Percentiles rank a stretch among this genome's conserved stretches.
phyloP scores from a whole-genome alignment of 2,888 invertebrate genomes.

The Taenaris catops region DNA sequence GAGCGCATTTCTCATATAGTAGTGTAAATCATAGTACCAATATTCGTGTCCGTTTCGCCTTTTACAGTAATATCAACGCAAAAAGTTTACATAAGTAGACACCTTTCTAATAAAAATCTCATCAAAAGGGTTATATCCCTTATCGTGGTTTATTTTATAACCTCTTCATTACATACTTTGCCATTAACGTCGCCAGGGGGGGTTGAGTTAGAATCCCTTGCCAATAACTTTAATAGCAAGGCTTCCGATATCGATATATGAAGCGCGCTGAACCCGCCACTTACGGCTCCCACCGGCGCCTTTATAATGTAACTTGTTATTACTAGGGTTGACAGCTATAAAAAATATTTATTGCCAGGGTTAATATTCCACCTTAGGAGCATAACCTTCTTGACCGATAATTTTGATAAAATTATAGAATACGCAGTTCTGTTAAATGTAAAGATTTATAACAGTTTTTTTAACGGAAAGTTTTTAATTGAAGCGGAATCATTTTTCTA shows the following conservation, averaged over 20 bases:
- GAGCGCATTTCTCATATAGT: too few relatives aligned
- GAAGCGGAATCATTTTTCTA: too few relatives aligned
- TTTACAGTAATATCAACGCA: too few relatives aligned
- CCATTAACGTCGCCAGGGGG: conserved; percentile 10
- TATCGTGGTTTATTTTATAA: conserved; percentile 6
- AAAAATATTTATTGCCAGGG: background rate
- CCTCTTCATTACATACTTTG: conserved; percentile 13
- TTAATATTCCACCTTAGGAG: too few relatives aligned
- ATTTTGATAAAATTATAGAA: too few relatives aligned
- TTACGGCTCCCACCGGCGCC: conserved; percentile 25
- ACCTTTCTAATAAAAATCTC: background rate
- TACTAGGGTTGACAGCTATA: conserved; percentile 15
- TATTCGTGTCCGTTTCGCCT: too few relatives aligned
- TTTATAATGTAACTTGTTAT: conserved; percentile 26
- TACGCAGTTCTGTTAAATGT: too few relatives aligned
- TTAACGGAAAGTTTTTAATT: too few relatives aligned
- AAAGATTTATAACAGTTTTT: too few relatives aligned
- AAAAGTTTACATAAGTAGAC: too few relatives aligned
- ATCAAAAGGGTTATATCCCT: background rate
- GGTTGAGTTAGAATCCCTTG: conserved; percentile 13
- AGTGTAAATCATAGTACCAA: too few relatives aligned
- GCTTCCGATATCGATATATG: conserved; percentile 24
- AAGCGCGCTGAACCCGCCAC: conserved; percentile 17
- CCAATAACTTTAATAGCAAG: conserved; percentile 24
- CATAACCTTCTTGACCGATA: too few relatives aligned